Percentiles rank a stretch among this genome's conserved stretches.
phyloP scores from a whole-genome alignment of 2,888 invertebrate species.

The Nysson spinosus region DNA sequence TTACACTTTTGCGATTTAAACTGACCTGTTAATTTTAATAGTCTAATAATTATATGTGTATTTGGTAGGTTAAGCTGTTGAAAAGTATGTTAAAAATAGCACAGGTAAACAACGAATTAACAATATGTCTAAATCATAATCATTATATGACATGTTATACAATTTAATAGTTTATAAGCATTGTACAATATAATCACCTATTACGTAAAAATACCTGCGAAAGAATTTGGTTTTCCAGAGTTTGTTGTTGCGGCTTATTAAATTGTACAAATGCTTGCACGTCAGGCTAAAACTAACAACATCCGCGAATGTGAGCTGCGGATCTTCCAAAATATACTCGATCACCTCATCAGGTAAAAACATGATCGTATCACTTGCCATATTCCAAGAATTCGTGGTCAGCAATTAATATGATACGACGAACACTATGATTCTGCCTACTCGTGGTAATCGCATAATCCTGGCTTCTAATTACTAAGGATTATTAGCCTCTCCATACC shows the following conservation, averaged over 20 bases:
- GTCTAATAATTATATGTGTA: too few species aligned
- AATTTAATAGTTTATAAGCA: neutral
- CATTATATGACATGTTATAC: neutral
- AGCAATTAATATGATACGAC: too few species aligned
- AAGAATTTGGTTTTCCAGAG: conserved; percentile 78
- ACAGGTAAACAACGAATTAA: neutral
- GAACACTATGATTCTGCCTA: too few species aligned
- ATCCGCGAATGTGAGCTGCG: conserved; percentile 71
- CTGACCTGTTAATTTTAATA: too few species aligned
- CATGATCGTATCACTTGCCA: conserved; percentile 65
- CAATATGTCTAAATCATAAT: neutral
- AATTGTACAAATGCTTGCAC: conserved; percentile 78
- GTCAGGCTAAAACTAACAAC: conserved; percentile 79
- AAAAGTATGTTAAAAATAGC: neutral
- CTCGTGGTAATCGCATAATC: too few species aligned
- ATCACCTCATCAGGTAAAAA: conserved; percentile 69
- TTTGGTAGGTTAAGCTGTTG: neutral
- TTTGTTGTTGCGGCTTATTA: conserved; percentile 77
- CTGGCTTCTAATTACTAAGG: too few species aligned
- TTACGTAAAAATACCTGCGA: conserved; percentile 70
- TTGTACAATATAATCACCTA: neutral
- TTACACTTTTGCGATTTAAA: too few species aligned
- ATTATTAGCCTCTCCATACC: too few species aligned
- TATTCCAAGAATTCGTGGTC: conserved; percentile 33
- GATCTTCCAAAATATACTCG: conserved; percentile 69